phyloP scores from a whole-genome alignment of 2,888 invertebrate species.

The Boloria selene region DNA sequence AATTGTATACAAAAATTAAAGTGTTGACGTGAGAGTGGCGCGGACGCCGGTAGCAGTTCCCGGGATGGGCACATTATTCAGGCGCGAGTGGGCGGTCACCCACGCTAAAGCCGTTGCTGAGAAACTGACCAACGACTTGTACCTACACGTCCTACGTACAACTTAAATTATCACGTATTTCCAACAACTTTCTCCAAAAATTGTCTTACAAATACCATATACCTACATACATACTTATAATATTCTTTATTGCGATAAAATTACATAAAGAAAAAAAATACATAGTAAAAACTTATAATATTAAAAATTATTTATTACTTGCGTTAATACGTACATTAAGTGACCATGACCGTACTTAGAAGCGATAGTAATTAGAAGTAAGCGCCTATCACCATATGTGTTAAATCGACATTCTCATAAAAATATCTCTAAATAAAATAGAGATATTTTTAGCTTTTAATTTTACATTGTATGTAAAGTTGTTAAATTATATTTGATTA shows the following conservation, averaged over 20 bases:
- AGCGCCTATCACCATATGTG: neutral
- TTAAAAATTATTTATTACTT: neutral
- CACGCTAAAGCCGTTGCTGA: constrained; percentile 47
- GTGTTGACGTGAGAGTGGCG: constrained; percentile 11
- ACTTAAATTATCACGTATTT: constrained; percentile 43
- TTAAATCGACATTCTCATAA: no score
- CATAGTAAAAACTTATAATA: neutral
- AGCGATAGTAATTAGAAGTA: neutral
- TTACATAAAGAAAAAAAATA: no score
- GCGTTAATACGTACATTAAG: no score
- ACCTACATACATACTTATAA: no score
- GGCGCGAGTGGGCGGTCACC: constrained; percentile 52
- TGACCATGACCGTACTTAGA: neutral
- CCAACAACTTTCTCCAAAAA: constrained; percentile 59
- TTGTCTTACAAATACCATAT: constrained; percentile 36
- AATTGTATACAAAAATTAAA: constrained; percentile 17
- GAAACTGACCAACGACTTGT: constrained; percentile 51
- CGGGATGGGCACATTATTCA: constrained; percentile 31
- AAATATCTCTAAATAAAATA: no score
- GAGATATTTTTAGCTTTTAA: neutral
- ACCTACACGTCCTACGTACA: constrained; percentile 50
- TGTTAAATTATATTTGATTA: neutral
- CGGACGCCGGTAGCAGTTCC: constrained; percentile 26
- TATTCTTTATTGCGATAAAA: no score
- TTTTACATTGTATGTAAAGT: constrained; percentile 1